These are phyloP conservation scores for Lacanobia wlatinum DNA, from an alignment of 2,888 invertebrate genomes.

Conservation along the genomic window DNA sequence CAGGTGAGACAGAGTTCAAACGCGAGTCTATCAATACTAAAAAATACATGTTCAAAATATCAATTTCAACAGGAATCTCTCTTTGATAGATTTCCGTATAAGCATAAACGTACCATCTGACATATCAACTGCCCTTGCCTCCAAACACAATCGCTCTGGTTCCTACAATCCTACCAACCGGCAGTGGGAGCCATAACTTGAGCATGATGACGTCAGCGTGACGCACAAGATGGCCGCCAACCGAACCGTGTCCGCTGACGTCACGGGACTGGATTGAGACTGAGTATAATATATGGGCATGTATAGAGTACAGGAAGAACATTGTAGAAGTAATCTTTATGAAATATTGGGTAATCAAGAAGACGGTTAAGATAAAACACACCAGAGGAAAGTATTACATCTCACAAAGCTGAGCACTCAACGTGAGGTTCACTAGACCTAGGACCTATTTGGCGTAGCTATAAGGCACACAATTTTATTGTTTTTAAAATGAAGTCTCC, in stretches of 20 bases:
- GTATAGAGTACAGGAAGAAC: not conserved
- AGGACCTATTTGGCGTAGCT: too few relatives aligned
- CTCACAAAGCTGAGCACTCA: too few relatives aligned
- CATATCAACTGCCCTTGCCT: constrained; percentile 21
- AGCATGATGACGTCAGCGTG: constrained; percentile 76
- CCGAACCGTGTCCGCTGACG: constrained; percentile 81
- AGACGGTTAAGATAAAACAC: too few relatives aligned
- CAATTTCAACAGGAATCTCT: not conserved
- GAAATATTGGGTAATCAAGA: not conserved
- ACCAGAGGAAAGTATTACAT: too few relatives aligned
- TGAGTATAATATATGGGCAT: constrained; percentile 1
- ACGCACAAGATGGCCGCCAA: constrained; percentile 78
- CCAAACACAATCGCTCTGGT: constrained; percentile 31
- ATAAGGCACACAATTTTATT: too few relatives aligned
- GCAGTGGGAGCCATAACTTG: constrained; percentile 62
- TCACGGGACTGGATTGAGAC: constrained; percentile 66
- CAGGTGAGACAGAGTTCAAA: not conserved
- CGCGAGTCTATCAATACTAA: too few relatives aligned
- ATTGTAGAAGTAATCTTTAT: not conserved
- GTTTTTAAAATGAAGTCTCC: too few relatives aligned
- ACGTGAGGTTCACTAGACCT: too few relatives aligned
- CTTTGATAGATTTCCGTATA: not conserved
- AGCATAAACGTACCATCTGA: not conserved
- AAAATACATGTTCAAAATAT: too few relatives aligned
- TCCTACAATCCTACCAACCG: constrained; percentile 46